phyloP scores from a whole-genome alignment of 2,113 vertebrate species.

The Marmota flaviventris region DNA sequence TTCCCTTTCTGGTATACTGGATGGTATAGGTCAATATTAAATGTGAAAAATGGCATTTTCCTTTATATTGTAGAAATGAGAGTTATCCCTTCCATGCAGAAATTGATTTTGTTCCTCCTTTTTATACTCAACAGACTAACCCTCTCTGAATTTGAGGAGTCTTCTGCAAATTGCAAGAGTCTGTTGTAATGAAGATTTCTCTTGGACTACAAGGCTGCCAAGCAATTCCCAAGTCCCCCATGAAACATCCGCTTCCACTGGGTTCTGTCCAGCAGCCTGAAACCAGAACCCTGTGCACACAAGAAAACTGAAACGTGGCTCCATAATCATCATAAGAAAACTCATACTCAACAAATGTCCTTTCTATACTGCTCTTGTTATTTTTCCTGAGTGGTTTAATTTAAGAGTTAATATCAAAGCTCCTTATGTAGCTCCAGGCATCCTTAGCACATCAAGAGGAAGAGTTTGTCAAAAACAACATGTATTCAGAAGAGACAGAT shows the following conservation, averaged over 20 bases:
- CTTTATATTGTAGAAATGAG: neutral
- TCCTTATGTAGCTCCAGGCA: neutral
- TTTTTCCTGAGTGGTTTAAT: neutral
- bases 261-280: neutral
- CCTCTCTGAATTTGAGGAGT: neutral
- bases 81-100: neutral
- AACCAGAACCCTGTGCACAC: neutral
- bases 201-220: neutral
- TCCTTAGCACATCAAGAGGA: neutral
- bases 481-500: conserved; percentile 50
- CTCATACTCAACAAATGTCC: neutral
- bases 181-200: neutral
- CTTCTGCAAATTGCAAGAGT: neutral
- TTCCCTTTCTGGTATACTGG: neutral
- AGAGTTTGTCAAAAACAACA: neutral
- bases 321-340: neutral
- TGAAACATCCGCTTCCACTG: neutral
- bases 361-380: neutral
- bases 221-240: neutral
- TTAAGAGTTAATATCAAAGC: neutral
- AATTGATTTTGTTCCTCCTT: neutral
- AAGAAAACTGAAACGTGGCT: neutral
- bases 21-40: neutral
- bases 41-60: no score
- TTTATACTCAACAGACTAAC: neutral